Percentiles rank a stretch among this genome's conserved stretches.
Conservation (phyloP, 2,113 vertebrate species). For the Pseudonaja textilis region DNA sequence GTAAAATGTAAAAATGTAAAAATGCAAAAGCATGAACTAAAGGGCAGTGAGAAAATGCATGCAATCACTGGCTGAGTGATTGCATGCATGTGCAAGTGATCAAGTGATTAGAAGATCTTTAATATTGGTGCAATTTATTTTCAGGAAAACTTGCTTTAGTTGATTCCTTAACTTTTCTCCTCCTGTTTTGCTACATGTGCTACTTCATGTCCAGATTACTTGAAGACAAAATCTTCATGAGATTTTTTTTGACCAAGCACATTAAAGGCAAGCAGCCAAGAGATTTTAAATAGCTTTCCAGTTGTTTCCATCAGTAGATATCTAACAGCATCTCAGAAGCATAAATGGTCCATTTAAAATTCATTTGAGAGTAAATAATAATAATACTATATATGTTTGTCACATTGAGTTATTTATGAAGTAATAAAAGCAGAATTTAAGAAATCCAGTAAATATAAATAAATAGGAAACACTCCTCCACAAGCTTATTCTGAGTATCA, state of each 20-base stretch:
- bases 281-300: background rate
- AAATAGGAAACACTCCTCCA: background rate
- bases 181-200: background rate
- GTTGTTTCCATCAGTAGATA: background rate
- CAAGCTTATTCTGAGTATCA: background rate
- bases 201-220: background rate
- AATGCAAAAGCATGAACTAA: background rate
- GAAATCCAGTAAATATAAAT: background rate
- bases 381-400: background rate
- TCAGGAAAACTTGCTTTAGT: background rate
- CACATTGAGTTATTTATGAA: background rate
- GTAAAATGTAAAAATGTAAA: background rate
- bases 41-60: background rate
- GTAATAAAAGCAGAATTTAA: background rate
- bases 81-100: no score
- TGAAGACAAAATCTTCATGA: background rate
- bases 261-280: background rate
- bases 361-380: background rate
- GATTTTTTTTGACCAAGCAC: background rate
- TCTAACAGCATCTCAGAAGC: background rate
- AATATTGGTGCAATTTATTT: background rate
- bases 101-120: background rate
- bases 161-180: background rate
- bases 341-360: background rate
- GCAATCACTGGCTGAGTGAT: background rate